Evolutionary conservation across 2,797 vertebrate species (phyloP), one percentile per base, ranked within the genome.

Genomic region (Zenarchopterus dispar): DNA sequence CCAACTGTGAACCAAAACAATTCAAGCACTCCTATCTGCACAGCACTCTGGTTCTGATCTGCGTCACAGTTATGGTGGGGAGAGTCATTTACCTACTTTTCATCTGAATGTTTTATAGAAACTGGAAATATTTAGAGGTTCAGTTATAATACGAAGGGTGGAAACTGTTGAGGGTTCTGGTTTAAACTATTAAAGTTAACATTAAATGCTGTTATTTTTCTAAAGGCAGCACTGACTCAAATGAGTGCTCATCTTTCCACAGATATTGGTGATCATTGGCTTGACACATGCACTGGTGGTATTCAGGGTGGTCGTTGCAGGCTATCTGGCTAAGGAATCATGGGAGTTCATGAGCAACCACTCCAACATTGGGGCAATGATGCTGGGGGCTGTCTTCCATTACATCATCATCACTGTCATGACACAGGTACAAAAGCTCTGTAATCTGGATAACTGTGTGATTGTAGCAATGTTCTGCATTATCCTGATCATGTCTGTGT

Each of bases 251-350:
- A n/a, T 60, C 6, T 83, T 69, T 64, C 28, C 18, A 0, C 86
- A 99, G 97, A 93, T 99, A 44, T 57, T 88, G 63, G 36, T 97
- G 77, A 91, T 97, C 73, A 95, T 98, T 0, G 96, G 96, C 55
- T 88, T 98, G 19, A 93, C 97, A 0, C 95, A 96, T 0, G 87
- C 82, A 0, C 87, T 98, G 26, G 95, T 99, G 80, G 89, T 99
- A 53, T 96, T 95, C 91, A 93, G 97, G 0, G 96, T 96, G 31
- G 56, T 97, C 1, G 90, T 90, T 0, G 90, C 89, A 0, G 94
- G 94, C 0, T 6, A 91, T 61, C 80, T 99, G 69, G 87, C 84
- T 26, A 87, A 91, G 33, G 88, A 85, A 3, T 0, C 56, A 1
- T 88, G 78, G 41, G 49, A 67, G 50, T 92, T 96, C 46, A 68